A percentile compares a stretch with the other conserved stretches of the same genome.
These are phyloP conservation scores for Pachyuromys duprasi DNA, from an alignment of 2,797 vertebrate species.

Conservation along the genomic window DNA sequence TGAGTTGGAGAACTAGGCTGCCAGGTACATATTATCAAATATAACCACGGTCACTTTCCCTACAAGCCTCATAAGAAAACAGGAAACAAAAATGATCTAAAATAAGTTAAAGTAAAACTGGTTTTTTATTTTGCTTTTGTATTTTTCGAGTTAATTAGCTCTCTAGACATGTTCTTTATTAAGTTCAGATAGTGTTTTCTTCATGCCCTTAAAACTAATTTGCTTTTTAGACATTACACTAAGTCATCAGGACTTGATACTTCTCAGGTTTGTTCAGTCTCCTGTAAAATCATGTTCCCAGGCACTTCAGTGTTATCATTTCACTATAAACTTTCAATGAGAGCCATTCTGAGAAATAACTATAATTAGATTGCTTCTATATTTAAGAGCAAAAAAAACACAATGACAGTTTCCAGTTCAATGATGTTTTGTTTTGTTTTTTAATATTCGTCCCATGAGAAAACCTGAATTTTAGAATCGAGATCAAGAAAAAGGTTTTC, in stretches of 20 bases:
- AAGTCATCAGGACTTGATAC: neutral
- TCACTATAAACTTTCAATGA: constrained; percentile 15
- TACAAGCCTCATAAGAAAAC: neutral
- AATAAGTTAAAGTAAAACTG: neutral
- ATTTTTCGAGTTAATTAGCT: neutral
- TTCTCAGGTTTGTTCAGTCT: constrained; percentile 8
- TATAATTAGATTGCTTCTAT: neutral
- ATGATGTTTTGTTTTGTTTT: neutral
- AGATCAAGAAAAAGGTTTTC: neutral
- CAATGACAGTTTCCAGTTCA: neutral
- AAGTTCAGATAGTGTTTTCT: neutral
- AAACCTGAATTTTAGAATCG: neutral
- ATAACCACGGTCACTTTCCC: neutral
- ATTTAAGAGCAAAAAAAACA: constrained; percentile 17
- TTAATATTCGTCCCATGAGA: neutral
- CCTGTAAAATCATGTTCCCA: neutral
- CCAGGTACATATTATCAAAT: neutral
- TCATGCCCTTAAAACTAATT: neutral
- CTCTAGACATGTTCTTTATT: neutral
- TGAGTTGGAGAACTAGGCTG: neutral
- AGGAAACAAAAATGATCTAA: neutral
- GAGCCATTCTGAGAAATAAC: neutral
- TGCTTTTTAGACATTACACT: neutral
- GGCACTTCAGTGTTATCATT: neutral
- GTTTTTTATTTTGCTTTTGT: neutral